These are phyloP conservation scores for Dryomyza anilis DNA, from an alignment of 2,888 invertebrate genomes.

Conservation along the genomic window DNA sequence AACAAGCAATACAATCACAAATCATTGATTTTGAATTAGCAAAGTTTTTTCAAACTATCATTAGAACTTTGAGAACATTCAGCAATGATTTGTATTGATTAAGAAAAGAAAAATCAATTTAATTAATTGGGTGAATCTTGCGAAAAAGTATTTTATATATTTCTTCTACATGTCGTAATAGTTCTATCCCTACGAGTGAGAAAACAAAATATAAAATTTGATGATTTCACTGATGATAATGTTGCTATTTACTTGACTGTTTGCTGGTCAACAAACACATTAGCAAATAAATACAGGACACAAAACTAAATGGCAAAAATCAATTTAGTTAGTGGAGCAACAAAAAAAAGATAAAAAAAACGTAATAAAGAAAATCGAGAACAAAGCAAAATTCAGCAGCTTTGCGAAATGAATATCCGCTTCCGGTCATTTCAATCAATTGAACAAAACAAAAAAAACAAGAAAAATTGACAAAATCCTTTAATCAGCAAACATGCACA, in stretches of 20 bases:
- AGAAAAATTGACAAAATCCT: too few species aligned
- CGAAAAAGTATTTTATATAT: conserved; percentile 1
- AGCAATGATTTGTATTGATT: too few species aligned
- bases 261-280: not conserved
- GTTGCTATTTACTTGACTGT: conserved; percentile 8
- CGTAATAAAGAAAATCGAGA: too few species aligned
- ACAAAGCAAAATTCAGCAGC: not conserved
- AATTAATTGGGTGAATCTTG: conserved; percentile 20
- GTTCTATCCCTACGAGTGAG: not conserved
- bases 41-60: too few species aligned
- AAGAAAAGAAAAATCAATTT: too few species aligned
- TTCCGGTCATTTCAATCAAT: conserved; percentile 55
- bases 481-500: conserved; percentile 16
- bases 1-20: too few species aligned
- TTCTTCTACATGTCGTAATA: not conserved
- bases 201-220: not conserved
- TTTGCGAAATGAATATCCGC: conserved; percentile 47
- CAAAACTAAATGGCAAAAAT: not conserved
- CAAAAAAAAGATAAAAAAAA: not conserved
- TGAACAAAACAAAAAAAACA: too few species aligned
- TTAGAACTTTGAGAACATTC: too few species aligned
- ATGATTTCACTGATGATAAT: conserved; percentile 5
- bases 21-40: too few species aligned
- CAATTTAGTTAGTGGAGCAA: not conserved
- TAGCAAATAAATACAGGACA: not conserved